Conservation (phyloP, 2,113 vertebrate species). For the Glaucidium brasilianum region DNA sequence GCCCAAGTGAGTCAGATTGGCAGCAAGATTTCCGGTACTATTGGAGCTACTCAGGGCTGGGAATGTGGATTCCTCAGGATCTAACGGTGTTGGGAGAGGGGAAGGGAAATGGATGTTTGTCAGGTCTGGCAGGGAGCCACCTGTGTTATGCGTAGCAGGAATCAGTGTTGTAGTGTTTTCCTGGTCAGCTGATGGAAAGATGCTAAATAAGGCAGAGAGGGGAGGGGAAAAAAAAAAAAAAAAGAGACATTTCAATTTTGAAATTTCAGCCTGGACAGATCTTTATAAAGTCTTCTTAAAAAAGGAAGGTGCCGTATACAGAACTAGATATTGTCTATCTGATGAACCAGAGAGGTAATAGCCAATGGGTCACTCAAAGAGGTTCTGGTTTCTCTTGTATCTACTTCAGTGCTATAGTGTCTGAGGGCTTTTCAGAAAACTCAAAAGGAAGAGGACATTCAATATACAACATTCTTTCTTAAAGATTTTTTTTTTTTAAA, state of each 20-base stretch:
- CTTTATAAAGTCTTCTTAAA: background rate
- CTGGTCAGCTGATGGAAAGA: slow-evolving; percentile 94
- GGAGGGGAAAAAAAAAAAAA: too few relatives aligned
- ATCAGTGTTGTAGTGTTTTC: slow-evolving; percentile 85
- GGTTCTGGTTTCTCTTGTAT: background rate
- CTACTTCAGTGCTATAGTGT: rapidly evolving
- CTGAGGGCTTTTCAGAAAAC: background rate
- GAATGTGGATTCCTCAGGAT: slow-evolving; percentile 90
- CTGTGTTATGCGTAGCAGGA: slow-evolving; percentile 90
- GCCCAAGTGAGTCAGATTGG: slow-evolving; percentile 93
- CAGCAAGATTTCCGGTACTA: slow-evolving; percentile 88
- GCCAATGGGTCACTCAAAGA: background rate
- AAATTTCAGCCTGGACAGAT: background rate
- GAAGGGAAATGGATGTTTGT: slow-evolving; percentile 98
- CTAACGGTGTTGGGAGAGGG: slow-evolving; percentile 91
- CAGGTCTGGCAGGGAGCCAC: slow-evolving; percentile 94
- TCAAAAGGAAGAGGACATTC: background rate
- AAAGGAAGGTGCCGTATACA: background rate
- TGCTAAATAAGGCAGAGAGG: slow-evolving; percentile 69
- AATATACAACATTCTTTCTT: background rate
- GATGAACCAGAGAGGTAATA: background rate
- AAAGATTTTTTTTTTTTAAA: background rate
- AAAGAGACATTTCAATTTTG: background rate
- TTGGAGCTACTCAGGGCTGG: slow-evolving; percentile 84
- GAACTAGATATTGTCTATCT: background rate